These are phyloP conservation scores for Sialia sialis DNA, from an alignment of 2,113 vertebrate genomes.

Conservation along the genomic window DNA sequence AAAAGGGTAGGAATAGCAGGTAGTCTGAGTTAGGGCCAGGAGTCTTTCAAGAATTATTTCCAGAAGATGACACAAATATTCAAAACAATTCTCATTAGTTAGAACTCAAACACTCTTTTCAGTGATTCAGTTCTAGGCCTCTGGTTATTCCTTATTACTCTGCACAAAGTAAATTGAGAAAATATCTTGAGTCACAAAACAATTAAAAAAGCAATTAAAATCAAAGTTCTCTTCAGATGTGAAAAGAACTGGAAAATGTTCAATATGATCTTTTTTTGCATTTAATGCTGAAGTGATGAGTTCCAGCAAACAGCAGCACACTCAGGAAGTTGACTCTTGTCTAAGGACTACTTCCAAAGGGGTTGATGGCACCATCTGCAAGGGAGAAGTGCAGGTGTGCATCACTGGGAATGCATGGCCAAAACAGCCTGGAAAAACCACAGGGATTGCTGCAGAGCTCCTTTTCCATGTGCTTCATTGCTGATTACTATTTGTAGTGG, in stretches of 20 bases:
- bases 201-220: neutral
- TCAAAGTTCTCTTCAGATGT: neutral
- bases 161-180: neutral
- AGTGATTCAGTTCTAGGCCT: neutral
- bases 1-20: neutral
- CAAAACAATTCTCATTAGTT: neutral
- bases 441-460: neutral
- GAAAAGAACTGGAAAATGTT: neutral
- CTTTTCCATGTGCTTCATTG: neutral
- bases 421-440: neutral
- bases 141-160: neutral
- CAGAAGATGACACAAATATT: neutral
- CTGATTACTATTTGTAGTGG: neutral
- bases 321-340: neutral
- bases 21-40: neutral
- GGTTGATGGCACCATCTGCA: neutral
- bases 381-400: neutral
- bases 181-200: neutral
- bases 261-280: neutral
- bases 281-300: neutral
- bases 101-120: neutral
- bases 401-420: rapidly evolving
- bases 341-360: neutral
- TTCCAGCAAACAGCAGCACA: neutral
- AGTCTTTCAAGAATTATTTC: neutral